Evolutionary conservation across 2,888 invertebrate species (phyloP).

Genomic region (Cataglyphis cursor): DNA sequence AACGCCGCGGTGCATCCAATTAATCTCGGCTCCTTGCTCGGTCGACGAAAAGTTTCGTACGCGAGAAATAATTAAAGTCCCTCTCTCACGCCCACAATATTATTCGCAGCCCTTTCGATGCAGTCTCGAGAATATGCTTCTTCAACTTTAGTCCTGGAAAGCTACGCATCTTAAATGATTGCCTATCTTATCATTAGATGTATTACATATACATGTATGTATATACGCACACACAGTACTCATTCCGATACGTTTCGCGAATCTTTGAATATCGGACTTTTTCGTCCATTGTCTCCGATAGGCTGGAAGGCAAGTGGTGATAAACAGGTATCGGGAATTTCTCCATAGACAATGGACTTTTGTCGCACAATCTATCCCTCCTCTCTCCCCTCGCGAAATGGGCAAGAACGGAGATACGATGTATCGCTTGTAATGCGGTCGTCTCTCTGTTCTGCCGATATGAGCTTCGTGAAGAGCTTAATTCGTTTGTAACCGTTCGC

Average conservation of each 20-base stretch:
- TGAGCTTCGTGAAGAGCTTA: neutral
- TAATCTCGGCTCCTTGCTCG: slow-evolving; percentile 26
- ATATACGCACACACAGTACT: neutral
- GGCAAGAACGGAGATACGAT: slow-evolving; percentile 2
- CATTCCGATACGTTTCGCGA: neutral
- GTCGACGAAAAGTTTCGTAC: slow-evolving; percentile 33
- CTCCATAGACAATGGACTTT: slow-evolving; percentile 67
- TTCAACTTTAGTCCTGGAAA: slow-evolving; percentile 17
- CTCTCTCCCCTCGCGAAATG: neutral
- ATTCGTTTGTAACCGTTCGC: slow-evolving; percentile 21
- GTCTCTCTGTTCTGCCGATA: neutral
- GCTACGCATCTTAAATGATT: slow-evolving; percentile 4
- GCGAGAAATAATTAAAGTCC: slow-evolving; percentile 20
- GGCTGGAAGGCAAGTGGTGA: slow-evolving; percentile 60
- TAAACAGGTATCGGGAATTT: slow-evolving; percentile 51
- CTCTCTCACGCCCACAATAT: neutral
- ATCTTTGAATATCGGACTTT: slow-evolving; percentile 53
- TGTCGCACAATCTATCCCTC: slow-evolving; percentile 57
- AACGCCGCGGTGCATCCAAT: slow-evolving; percentile 39
- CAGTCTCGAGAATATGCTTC: neutral
- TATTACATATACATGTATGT: neutral
- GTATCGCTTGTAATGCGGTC: slow-evolving; percentile 23
- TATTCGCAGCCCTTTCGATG: neutral
- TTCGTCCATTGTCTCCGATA: slow-evolving; percentile 63
- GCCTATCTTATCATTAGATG: neutral